phyloP scores from a whole-genome alignment of 2,888 invertebrate genomes.

The Chrysomela aeneicollis region DNA sequence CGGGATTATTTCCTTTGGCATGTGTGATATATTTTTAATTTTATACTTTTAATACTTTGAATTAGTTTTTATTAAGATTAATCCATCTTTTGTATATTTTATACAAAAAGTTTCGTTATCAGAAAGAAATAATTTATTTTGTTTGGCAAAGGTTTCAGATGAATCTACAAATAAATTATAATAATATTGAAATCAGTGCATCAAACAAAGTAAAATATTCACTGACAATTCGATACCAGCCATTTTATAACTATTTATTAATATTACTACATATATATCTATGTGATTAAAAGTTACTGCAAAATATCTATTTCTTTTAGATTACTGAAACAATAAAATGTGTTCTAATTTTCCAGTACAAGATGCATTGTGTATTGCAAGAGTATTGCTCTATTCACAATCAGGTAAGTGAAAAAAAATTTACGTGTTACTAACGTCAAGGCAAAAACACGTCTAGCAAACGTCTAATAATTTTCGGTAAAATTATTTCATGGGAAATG shows the following conservation, averaged over 20 bases:
- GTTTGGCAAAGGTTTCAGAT: background rate
- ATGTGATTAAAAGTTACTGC: slow-evolving; percentile 2
- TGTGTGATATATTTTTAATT: slow-evolving; percentile 7
- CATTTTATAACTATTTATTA: background rate
- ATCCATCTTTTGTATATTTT: background rate
- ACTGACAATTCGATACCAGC: background rate
- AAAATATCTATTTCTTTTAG: background rate
- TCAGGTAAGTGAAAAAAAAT: background rate
- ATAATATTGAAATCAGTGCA: background rate
- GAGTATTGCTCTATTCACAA: background rate
- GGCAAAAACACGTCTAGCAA: too few species aligned
- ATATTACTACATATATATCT: background rate
- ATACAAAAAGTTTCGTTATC: background rate
- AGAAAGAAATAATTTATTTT: background rate
- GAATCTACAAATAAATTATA: background rate
- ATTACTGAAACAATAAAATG: background rate
- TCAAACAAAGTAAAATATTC: background rate
- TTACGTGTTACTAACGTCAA: too few species aligned
- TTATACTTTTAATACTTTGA: background rate
- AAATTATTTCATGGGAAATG: too few species aligned
- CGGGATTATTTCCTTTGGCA: slow-evolving; percentile 3
- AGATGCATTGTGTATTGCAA: background rate
- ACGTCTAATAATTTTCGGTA: too few species aligned
- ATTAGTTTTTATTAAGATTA: background rate
- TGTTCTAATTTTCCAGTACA: background rate